phyloP scores from a whole-genome alignment of 1,140 invertebrate species.

The Bombus waltoni region DNA sequence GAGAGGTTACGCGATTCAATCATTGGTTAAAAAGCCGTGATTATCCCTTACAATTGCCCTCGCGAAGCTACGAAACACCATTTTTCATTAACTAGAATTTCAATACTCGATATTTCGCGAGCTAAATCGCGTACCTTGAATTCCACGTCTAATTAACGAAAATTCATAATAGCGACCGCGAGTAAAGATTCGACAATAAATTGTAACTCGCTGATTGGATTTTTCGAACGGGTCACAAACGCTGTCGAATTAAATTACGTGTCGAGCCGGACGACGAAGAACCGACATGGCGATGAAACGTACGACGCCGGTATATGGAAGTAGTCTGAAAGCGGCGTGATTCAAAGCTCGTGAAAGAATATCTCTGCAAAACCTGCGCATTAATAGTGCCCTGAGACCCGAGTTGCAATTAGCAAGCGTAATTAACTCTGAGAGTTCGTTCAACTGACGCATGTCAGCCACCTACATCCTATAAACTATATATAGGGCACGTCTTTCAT shows the following conservation, averaged over 20 bases:
- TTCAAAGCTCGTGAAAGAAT: background rate
- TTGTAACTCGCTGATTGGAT: slow-evolving; percentile 6
- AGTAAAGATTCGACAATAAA: background rate
- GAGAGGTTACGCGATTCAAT: no score
- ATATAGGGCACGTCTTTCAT: background rate
- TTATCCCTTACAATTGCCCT: background rate
- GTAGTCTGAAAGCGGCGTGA: background rate
- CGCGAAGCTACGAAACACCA: background rate
- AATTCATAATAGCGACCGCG: background rate
- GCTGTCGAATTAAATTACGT: background rate
- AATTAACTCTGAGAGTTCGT: slow-evolving; percentile 74
- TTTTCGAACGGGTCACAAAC: background rate
- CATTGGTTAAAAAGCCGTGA: background rate
- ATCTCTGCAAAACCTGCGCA: slow-evolving; percentile 15
- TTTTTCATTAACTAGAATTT: background rate
- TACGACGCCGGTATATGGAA: background rate
- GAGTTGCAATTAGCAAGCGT: slow-evolving; percentile 66
- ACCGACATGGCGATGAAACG: background rate
- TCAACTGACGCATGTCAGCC: background rate
- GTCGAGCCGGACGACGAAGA: no score
- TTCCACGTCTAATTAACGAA: background rate
- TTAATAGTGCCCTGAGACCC: background rate
- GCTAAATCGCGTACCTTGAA: background rate
- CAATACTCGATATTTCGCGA: background rate
- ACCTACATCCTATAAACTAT: background rate